Evolutionary conservation across 2,888 invertebrate genomes (phyloP).

Genomic region (Plusia festucae): DNA sequence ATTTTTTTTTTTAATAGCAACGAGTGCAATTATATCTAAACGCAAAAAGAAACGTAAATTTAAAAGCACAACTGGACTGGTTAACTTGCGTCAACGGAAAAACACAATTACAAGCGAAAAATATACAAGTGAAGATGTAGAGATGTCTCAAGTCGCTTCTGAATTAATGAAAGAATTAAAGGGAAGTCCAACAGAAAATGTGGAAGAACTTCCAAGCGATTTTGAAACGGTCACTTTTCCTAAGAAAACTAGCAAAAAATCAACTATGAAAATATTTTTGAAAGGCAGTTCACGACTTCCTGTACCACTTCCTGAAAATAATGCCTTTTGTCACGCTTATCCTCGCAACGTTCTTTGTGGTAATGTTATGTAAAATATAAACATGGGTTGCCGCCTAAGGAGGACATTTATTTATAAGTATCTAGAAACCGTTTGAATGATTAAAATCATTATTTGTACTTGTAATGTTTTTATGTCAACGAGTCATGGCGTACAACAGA

Average conservation of each 20-base stretch:
- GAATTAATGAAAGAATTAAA: constrained; percentile 61
- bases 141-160: constrained; percentile 54
- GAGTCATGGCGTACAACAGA: too few species aligned
- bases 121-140: constrained; percentile 1
- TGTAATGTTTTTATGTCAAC: neutral
- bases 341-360: constrained; percentile 71
- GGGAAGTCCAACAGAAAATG: constrained; percentile 13
- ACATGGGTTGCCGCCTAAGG: neutral
- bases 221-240: neutral
- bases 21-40: neutral
- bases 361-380: constrained; percentile 48
- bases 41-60: constrained; percentile 12
- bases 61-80: neutral
- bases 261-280: constrained; percentile 66
- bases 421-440: neutral
- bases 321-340: constrained; percentile 72
- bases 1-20: constrained; percentile 22
- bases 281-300: constrained; percentile 68
- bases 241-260: neutral
- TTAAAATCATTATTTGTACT: neutral
- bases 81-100: constrained; percentile 8
- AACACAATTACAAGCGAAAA: constrained; percentile 7
- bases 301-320: constrained; percentile 73
- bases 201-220: neutral
- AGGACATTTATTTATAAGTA: too few species aligned